A percentile compares a stretch with the other conserved stretches of the same genome.
Conservation (phyloP, 2,888 invertebrate species). For the Lasioglossum marginatum region DNA sequence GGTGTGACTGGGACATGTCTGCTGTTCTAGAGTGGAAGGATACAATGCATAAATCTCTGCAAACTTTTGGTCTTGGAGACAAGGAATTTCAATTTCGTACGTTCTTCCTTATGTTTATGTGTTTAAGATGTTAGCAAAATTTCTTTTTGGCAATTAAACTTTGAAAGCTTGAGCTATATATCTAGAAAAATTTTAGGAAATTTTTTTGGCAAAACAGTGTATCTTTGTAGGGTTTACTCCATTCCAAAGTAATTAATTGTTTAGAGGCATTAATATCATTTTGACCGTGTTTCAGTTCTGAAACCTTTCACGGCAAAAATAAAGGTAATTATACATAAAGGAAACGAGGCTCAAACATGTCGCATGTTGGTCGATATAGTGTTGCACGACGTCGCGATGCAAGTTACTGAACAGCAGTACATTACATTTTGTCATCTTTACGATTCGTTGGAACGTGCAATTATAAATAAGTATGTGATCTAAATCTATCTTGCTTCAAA, state of each 20-base stretch:
- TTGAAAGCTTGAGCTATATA: neutral
- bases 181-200: neutral
- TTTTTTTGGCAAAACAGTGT: neutral
- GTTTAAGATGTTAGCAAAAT: neutral
- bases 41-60: conserved; percentile 90
- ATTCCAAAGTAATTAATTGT: neutral
- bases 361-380: conserved; percentile 89
- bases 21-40: conserved; percentile 90
- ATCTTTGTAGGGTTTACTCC: neutral
- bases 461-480: conserved; percentile 66
- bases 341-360: conserved; percentile 87
- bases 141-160: neutral
- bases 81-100: conserved; percentile 93
- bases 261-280: neutral
- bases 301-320: conserved; percentile 92
- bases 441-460: conserved; percentile 87
- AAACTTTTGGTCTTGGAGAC: conserved; percentile 91
- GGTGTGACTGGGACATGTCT: conserved; percentile 81
- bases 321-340: conserved; percentile 90
- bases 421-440: conserved; percentile 87
- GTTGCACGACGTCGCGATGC: conserved; percentile 90
- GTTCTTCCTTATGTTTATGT: conserved; percentile 76
- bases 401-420: conserved; percentile 90
- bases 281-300: conserved; percentile 86
- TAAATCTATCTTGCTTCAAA: neutral